Conservation (phyloP, 2,797 vertebrate genomes). For the Meda fulgida region DNA sequence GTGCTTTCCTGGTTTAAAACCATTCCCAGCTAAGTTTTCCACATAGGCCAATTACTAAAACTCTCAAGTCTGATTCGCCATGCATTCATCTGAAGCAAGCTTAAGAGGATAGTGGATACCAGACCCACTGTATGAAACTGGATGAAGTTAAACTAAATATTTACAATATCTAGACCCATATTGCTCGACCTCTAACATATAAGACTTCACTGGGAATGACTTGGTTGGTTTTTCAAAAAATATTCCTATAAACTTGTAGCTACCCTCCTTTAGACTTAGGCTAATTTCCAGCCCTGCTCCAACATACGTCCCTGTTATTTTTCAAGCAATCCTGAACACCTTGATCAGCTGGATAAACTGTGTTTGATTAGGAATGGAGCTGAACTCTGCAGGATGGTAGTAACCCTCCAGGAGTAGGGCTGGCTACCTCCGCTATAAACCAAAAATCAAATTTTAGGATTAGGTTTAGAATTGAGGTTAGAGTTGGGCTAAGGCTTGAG, state of each 20-base stretch:
- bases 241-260: not conserved
- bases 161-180: constrained; percentile 10
- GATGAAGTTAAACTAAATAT: constrained; percentile 25
- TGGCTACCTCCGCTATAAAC: not conserved
- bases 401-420: not conserved
- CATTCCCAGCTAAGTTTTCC: constrained; percentile 67
- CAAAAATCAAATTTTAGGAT: not conserved
- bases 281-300: not conserved
- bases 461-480: not conserved
- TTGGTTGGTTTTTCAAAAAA: not conserved
- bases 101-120: constrained; percentile 50
- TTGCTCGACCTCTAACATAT: constrained; percentile 10
- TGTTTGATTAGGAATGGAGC: not conserved
- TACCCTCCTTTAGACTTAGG: too few species aligned
- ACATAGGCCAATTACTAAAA: constrained; percentile 64
- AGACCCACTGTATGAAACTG: not conserved
- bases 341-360: not conserved
- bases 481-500: not conserved
- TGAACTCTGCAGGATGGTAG: not conserved
- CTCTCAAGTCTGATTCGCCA: constrained; percentile 60
- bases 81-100: constrained; percentile 55
- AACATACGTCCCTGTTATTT: not conserved
- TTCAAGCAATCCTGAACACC: too few species aligned
- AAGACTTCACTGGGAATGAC: constrained; percentile 1
- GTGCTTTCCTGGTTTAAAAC: constrained; percentile 65